These are phyloP conservation scores for Dynastes grantii DNA, from an alignment of 2,888 invertebrate species.

Conservation along the genomic window DNA sequence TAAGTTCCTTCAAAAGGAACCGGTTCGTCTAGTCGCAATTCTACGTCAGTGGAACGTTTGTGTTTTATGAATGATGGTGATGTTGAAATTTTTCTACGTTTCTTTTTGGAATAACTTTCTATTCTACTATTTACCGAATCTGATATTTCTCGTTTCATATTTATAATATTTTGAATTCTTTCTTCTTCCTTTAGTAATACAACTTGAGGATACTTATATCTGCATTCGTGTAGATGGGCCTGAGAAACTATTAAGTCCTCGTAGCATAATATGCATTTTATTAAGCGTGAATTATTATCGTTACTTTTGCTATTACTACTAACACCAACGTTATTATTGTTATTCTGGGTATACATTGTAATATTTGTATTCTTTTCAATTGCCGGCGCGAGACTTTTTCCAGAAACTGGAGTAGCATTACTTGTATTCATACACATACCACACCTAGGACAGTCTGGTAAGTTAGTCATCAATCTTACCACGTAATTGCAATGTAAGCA, in stretches of 20 bases:
- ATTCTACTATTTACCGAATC: not conserved
- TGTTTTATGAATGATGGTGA: constrained; percentile 48
- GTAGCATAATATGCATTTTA: constrained; percentile 28
- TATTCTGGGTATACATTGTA: not conserved
- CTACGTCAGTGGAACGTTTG: constrained; percentile 53
- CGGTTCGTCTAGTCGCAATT: constrained; percentile 63
- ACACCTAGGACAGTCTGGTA: constrained; percentile 55
- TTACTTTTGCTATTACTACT: not conserved
- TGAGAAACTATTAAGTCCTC: constrained; percentile 18
- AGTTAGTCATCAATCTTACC: constrained; percentile 32
- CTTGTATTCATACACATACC: constrained; percentile 22
- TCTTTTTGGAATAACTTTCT: constrained; percentile 55
- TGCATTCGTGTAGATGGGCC: constrained; percentile 13
- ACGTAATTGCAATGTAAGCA: constrained; percentile 48
- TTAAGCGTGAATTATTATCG: not conserved
- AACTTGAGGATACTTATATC: constrained; percentile 39
- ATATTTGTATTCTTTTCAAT: not conserved
- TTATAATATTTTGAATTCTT: constrained; percentile 15
- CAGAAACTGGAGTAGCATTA: not conserved
- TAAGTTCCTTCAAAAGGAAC: constrained; percentile 65
- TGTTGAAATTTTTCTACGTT: constrained; percentile 54
- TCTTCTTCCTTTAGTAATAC: constrained; percentile 24
- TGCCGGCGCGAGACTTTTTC: not conserved
- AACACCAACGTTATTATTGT: not conserved
- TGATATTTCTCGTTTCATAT: constrained; percentile 17